Evolutionary conservation across 2,888 invertebrate genomes (phyloP), one percentile per base, ranked within the genome.

Genomic region (Drosophila borealis): DNA sequence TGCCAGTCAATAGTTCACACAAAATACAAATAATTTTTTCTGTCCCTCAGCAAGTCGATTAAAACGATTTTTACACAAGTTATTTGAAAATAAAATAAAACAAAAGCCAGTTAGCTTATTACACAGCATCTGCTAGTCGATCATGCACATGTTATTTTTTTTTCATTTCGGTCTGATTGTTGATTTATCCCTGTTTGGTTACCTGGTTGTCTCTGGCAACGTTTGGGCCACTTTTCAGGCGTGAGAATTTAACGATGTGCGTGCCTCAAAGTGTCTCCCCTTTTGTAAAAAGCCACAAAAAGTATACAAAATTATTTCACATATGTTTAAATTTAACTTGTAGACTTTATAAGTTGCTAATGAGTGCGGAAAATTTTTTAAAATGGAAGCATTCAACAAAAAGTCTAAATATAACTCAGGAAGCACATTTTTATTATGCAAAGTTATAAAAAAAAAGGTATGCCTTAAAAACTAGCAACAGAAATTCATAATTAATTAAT

Each of bases 241-340:
- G 83, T 83, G 57, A 74, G 69, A 87, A 74, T 83, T 83, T 83
- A 83, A 83, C 82, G 88, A 83, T 74, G 81, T 87, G 68, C 74
- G 53, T 55, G 67, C 50, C 60, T 67, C 45, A 36, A 48, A 59
- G 17, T 11, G 36, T 42, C 10, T 14, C 4, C 29, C 17, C n/a
- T 14, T 39, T 19, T 51, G 34, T 46, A 14, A 59, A 59, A n/a
- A 2, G 10, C 37, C 25, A 34, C 14, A 34, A n/a, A 21, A 42
- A 37, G 46, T 36, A 41, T 14, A 50, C 9, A 13, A 34, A 48
- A 11, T 34, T 39, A n/a, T 50, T 21, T 37, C n/a, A 5, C 44
- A 29, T 37, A 62, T 19, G 49, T 68, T 46, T 46, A 33, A 48
- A 49, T 39, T 25, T 33, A 62, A 48, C 34, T 29, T 2, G 44